Percentiles rank a stretch among this genome's conserved stretches.
Evolutionary conservation across 2,797 vertebrate genomes (phyloP).

Genomic region (Cephalopachus bancanus): DNA sequence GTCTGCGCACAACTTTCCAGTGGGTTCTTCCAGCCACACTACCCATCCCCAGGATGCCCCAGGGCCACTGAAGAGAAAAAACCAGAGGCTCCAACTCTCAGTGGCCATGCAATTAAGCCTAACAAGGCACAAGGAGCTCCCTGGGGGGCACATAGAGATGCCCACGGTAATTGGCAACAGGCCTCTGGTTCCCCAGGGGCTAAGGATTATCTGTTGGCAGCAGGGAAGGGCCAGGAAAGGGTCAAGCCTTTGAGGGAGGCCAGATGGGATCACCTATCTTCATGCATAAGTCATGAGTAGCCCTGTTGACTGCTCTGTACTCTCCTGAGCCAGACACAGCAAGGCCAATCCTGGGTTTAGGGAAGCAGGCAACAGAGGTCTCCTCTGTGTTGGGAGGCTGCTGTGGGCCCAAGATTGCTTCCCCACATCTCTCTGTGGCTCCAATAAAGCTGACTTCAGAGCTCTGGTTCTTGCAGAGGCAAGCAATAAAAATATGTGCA

Average conservation of each 20-base stretch:
- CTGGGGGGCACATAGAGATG: background rate
- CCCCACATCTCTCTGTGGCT: background rate
- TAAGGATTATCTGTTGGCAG: constrained; percentile 47
- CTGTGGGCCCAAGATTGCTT: background rate
- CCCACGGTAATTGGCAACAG: constrained; percentile 71
- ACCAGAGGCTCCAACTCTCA: constrained; percentile 45
- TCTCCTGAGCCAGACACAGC: background rate
- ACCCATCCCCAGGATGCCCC: constrained; percentile 43
- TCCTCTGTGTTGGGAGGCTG: background rate
- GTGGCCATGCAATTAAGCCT: constrained; percentile 72
- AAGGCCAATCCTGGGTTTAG: background rate
- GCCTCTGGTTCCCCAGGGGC: constrained; percentile 42
- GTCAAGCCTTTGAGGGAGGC: constrained; percentile 65
- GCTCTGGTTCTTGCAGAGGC: background rate
- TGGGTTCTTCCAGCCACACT: background rate
- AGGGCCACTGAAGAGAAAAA: background rate
- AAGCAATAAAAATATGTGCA: background rate
- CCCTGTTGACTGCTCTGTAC: background rate
- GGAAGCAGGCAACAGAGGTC: background rate
- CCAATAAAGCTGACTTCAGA: background rate
- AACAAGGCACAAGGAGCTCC: constrained; percentile 70
- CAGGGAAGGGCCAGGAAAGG: constrained; percentile 50
- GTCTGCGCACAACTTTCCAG: accelerated
- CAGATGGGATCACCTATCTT: constrained; percentile 65
- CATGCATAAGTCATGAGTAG: constrained; percentile 74